These are phyloP conservation scores for Perizoma affinitatum DNA, from an alignment of 2,888 invertebrate species.

Conservation along the genomic window DNA sequence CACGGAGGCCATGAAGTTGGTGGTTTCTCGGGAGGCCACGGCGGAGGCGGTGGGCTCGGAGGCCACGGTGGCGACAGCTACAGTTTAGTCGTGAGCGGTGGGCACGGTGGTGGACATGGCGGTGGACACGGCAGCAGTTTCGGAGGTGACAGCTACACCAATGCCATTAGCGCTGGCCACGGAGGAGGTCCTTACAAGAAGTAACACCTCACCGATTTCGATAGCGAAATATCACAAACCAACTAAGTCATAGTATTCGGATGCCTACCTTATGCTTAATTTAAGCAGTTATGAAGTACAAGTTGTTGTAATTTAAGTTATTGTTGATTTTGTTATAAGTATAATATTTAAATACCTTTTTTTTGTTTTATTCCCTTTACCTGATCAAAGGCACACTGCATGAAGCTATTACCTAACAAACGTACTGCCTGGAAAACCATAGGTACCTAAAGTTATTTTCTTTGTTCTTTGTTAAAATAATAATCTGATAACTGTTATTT, in stretches of 20 bases:
- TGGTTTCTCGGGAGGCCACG: slow-evolving; percentile 43
- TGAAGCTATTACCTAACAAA: too few species aligned
- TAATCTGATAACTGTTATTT: slow-evolving; percentile 1
- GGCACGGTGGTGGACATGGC: slow-evolving; percentile 45
- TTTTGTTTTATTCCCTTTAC: slow-evolving; percentile 17
- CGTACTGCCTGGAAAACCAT: too few species aligned
- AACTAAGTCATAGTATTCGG: slow-evolving; percentile 74
- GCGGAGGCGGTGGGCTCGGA: slow-evolving; percentile 33
- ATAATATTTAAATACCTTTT: slow-evolving; percentile 49
- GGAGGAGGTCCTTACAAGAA: slow-evolving; percentile 77
- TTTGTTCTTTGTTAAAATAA: too few species aligned
- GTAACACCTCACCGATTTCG: slow-evolving; percentile 34
- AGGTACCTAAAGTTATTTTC: too few species aligned
- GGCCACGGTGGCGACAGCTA: slow-evolving; percentile 33
- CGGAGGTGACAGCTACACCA: slow-evolving; percentile 73
- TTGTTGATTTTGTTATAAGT: slow-evolving; percentile 64
- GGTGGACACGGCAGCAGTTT: slow-evolving; percentile 48
- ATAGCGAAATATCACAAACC: slow-evolving; percentile 40
- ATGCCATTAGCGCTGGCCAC: slow-evolving; percentile 72
- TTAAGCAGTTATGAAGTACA: slow-evolving; percentile 54
- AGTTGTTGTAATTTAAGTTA: slow-evolving; percentile 61
- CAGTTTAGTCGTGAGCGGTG: slow-evolving; percentile 40
- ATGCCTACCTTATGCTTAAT: slow-evolving; percentile 36
- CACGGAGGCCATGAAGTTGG: slow-evolving; percentile 41
- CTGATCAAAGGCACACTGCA: not conserved